phyloP scores from a whole-genome alignment of 30 jellyfish, hydroid and myxozoan species.

The Rhopilema esculentum region DNA sequence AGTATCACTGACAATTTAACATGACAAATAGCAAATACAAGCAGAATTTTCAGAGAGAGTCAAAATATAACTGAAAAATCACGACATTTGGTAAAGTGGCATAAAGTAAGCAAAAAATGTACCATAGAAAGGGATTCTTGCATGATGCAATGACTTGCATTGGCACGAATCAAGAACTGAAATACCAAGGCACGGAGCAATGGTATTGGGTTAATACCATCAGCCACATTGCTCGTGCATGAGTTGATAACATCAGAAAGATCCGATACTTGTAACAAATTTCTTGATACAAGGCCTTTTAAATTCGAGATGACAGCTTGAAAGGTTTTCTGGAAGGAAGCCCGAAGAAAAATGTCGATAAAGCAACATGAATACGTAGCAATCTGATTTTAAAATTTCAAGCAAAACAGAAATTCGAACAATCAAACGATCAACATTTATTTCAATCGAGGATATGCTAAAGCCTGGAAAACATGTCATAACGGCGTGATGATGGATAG shows the following conservation, averaged over 20 bases:
- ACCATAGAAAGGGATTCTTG: constrained; percentile 39
- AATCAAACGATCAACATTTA: no score
- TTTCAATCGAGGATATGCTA: no score
- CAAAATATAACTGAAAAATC: background rate
- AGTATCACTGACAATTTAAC: no score
- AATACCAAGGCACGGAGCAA: constrained; percentile 33
- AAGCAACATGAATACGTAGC: no score
- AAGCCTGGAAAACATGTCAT: no score
- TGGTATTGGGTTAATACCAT: constrained; percentile 1
- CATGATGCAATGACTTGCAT: constrained; percentile 39
- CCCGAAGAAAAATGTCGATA: no score
- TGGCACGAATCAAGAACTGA: constrained; percentile 26
- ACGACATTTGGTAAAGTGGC: no score
- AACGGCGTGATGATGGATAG: no score
- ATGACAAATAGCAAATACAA: background rate
- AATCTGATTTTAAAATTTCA: no score
- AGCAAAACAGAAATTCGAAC: no score
- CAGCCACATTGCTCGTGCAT: constrained; percentile 21
- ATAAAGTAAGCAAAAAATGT: background rate
- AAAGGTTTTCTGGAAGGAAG: constrained; percentile 33
- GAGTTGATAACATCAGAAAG: background rate
- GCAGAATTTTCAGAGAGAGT: background rate
- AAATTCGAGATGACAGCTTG: constrained; percentile 15
- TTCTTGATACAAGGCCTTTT: constrained; percentile 23
- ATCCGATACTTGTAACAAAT: constrained; percentile 32